Conservation (phyloP, 1,140 invertebrate genomes). For the Aphaenogaster floridana region DNA sequence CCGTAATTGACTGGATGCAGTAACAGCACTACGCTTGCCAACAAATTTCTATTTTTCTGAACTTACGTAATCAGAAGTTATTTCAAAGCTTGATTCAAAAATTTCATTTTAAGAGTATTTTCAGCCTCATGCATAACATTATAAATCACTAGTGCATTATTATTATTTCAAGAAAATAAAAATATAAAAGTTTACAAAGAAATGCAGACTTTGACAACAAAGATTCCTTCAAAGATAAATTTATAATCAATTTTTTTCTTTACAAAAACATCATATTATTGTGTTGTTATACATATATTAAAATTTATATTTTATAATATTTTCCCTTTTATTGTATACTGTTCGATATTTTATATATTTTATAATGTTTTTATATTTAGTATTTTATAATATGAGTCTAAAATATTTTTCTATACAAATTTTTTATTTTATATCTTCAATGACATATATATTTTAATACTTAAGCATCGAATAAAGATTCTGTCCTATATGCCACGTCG, state of each 20-base stretch:
- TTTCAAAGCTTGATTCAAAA: neutral
- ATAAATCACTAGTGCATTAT: neutral
- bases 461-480: slow-evolving; percentile 12
- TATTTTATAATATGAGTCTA: neutral
- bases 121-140: neutral
- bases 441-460: neutral
- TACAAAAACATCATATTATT: neutral
- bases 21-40: slow-evolving; percentile 12
- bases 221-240: neutral
- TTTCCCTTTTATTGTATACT: neutral
- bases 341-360: neutral
- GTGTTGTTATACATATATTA: neutral
- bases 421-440: neutral
- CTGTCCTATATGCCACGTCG: neutral
- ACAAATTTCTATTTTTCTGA: slow-evolving; percentile 14
- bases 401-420: slow-evolving; percentile 7
- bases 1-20: slow-evolving; percentile 25
- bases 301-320: slow-evolving; percentile 14
- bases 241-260: neutral
- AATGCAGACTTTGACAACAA: neutral
- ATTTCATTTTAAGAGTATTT: neutral
- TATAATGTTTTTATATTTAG: neutral
- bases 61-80: slow-evolving; percentile 9
- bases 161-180: neutral
- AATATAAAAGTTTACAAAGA: neutral